Conservation (phyloP, 2,888 invertebrate species). For the Iphiclides podalirius region DNA sequence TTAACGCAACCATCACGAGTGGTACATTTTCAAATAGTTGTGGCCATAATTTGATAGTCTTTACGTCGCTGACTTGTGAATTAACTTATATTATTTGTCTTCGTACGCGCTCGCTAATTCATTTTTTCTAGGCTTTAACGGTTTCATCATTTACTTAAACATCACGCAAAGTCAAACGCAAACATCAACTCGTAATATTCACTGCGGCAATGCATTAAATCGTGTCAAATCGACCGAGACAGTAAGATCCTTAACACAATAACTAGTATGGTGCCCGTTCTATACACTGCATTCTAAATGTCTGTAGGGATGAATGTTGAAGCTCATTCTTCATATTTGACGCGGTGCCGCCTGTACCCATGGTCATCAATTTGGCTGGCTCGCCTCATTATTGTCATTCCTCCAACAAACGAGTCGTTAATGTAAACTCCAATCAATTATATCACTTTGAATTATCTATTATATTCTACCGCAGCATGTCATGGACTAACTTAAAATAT, state of each 20-base stretch:
- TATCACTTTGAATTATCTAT: slow-evolving; percentile 30
- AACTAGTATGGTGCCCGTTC: slow-evolving; percentile 41
- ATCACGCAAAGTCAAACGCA: slow-evolving; percentile 20
- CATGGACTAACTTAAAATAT: slow-evolving; percentile 29
- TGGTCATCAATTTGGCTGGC: slow-evolving; percentile 65
- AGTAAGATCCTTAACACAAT: slow-evolving; percentile 38
- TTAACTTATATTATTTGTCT: slow-evolving; percentile 72
- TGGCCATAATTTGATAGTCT: slow-evolving; percentile 68
- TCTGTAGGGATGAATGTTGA: slow-evolving; percentile 51
- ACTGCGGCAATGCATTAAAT: slow-evolving; percentile 14
- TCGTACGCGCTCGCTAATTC: slow-evolving; percentile 64
- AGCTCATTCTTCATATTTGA: slow-evolving; percentile 69
- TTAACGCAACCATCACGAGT: slow-evolving; percentile 71
- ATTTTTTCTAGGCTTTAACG: slow-evolving; percentile 67
- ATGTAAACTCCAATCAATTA: slow-evolving; percentile 62
- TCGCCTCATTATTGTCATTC: slow-evolving; percentile 56
- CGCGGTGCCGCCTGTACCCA: slow-evolving; percentile 54
- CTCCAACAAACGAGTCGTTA: slow-evolving; percentile 54
- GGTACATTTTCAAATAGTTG: slow-evolving; percentile 72
- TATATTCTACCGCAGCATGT: too few species aligned
- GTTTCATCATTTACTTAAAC: slow-evolving; percentile 57
- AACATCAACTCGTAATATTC: slow-evolving; percentile 17
- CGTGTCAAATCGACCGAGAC: slow-evolving; percentile 38
- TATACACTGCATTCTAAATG: slow-evolving; percentile 50
- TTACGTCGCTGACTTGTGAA: slow-evolving; percentile 65